Conservation (phyloP, 2,797 vertebrate species). For the Pseudochaenichthys georgianus region DNA sequence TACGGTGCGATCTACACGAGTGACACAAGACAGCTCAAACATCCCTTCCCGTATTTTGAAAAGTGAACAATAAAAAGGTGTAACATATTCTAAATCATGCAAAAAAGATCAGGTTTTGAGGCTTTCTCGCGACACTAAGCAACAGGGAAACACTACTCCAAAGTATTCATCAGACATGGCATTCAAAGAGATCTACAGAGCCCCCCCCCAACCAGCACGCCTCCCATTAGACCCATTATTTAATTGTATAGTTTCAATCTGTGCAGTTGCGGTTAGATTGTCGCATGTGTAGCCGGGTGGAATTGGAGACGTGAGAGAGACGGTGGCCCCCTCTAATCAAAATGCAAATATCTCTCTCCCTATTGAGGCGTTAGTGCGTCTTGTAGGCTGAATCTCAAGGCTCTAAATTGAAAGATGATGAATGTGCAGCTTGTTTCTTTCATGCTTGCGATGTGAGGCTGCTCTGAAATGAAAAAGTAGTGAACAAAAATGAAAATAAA, state of each 20-base stretch:
- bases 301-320: conserved; percentile 59
- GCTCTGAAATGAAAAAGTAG: conserved; percentile 70
- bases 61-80: conserved; percentile 42
- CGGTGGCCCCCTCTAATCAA: conserved; percentile 72
- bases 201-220: neutral
- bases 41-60: conserved; percentile 32
- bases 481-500: conserved; percentile 26
- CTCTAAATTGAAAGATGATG: conserved; percentile 81
- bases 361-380: conserved; percentile 74
- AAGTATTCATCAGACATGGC: conserved; percentile 63
- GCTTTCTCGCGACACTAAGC: conserved; percentile 30
- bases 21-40: conserved; percentile 60
- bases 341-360: conserved; percentile 80
- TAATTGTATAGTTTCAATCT: conserved; percentile 75
- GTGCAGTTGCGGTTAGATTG: conserved; percentile 39
- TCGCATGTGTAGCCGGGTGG: conserved; percentile 43
- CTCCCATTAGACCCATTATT: conserved; percentile 59
- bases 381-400: conserved; percentile 68
- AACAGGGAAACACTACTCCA: conserved; percentile 42
- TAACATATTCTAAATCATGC: conserved; percentile 31
- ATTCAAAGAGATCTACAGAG: conserved; percentile 40
- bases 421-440: conserved; percentile 64
- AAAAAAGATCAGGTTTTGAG: conserved; percentile 10
- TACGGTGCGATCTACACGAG: conserved; percentile 41
- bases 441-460: conserved; percentile 43